Base-by-base conservation (phyloP, 2,888 invertebrate genomes). In the Bombyx huttoni region DNA sequence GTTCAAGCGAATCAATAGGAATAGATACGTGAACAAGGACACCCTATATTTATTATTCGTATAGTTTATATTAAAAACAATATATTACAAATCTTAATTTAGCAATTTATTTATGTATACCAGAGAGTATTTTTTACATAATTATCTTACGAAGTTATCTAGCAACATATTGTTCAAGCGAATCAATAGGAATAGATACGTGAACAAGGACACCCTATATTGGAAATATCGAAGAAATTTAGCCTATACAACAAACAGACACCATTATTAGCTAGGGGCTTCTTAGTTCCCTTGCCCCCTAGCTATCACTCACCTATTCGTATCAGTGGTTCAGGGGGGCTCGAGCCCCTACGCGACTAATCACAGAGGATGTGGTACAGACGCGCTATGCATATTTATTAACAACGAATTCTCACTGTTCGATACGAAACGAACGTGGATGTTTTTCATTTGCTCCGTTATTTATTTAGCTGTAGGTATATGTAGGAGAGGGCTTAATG, bases 331-430 rank as follows among this genome's bases (percentile, higher is more conserved):
- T 63, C 64, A 71, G 68, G 73, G 68, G 65, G 55, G 59, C 66
- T 60, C 63, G 64, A 54, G 56, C 68, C 77, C 77, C 76, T 76
- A 73, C 70, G 68, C 78, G 74, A 84, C 87, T 88, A 87, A 87
- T 87, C 88, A 88, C 86, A 73, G 84, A 86, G 87, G 84, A 84
- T 83, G 85, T 75, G 81, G 75, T 75, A 82, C 79, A 81, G 83
- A 87, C 87, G 86, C 81, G 84, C 79, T 81, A 85, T 87, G 88
- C 88, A 88, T 88, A 88, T 87, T 88, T 86, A 88, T 87, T 79
- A 82, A 78, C 71, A 70, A 74, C 79, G 77, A 81, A 83, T 84
- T 82, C 84, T 76, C 83, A 79, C 78, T 70, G 78, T 78, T 79
- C 80, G 73, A 78, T 77, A 67, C 68, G 58, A 66, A 58, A 62